Evolutionary conservation across 2,888 invertebrate species (phyloP), one percentile per base, ranked within the genome.

Genomic region (Chrysolina haemoptera): DNA sequence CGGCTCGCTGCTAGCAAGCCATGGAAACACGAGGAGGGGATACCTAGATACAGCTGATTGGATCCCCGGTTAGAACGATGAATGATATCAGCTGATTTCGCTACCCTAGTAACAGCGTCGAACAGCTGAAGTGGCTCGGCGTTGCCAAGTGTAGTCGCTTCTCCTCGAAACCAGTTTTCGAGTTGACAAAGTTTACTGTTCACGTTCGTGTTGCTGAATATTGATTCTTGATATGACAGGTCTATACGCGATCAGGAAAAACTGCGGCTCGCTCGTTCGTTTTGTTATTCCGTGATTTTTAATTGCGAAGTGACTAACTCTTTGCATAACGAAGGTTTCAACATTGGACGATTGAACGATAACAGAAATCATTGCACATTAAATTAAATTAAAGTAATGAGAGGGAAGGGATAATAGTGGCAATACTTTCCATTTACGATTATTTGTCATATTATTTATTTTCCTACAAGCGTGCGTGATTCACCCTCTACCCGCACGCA

Each of bases 41-140:
- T 68, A 41, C 73, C 75, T 59, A 65, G 69, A 67, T 41, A 67
- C 77, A 70, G 74, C 78, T 77, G 76, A 81, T 81, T 80, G 81
- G 80, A 40, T 76, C 75, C 77, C 77, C 74, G 62, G 75, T 73
- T 67, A 71, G 50, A 75, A 75, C 77, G 77, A 73, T 81, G 80
- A 79, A 77, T 77, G 75, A 77, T 78, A 81, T 81, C 81, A 81
- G 81, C 81, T 81, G 81, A 81, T 81, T 78, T 70, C 75, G 63
- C 75, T 77, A 77, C 75, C 77, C 77, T 75, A 77, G 77, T 77
- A 77, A 77, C 79, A 78, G 78, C 75, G 69, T 65, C 40, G 46
- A 74, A 74, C 74, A 74, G 74, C 74, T 74, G 74, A 74, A 74
- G 71, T 74, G 71, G 71, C 68, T 64, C 74, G 71, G 74, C 62